Percentiles rank a stretch among this genome's conserved stretches.
phyloP scores from a whole-genome alignment of 2,113 vertebrate genomes.

The Chiloscyllium plagiosum region DNA sequence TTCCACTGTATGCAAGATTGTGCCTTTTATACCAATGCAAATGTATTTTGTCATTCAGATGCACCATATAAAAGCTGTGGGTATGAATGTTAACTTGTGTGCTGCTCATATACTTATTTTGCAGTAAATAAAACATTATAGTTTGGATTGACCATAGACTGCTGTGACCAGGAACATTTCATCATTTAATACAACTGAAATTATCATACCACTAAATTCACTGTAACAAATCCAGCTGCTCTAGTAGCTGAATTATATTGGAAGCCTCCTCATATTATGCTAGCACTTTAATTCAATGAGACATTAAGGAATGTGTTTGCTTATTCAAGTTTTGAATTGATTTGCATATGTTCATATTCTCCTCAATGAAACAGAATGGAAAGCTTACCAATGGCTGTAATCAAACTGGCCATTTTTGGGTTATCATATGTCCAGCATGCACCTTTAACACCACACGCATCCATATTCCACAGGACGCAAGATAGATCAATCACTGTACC shows the following conservation, averaged over 20 bases:
- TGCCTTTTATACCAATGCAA: too few species aligned
- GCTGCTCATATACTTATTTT: too few species aligned
- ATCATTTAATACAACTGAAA: background rate
- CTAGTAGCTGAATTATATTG: background rate
- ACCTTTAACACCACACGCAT: constrained; percentile 58
- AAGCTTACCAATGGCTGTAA: constrained; percentile 64
- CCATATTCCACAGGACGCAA: constrained; percentile 61
- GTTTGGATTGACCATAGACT: too few species aligned
- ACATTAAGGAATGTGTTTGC: background rate
- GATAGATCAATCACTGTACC: constrained; percentile 61
- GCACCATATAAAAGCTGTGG: too few species aligned
- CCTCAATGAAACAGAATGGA: background rate
- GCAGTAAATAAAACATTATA: too few species aligned
- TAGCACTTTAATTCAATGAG: background rate
- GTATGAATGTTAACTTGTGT: too few species aligned
- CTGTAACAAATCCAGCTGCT: background rate
- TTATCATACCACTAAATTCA: background rate
- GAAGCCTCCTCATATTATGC: background rate
- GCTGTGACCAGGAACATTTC: background rate
- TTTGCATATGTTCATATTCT: background rate
- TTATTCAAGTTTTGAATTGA: constrained; percentile 12
- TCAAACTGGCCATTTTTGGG: constrained; percentile 54
- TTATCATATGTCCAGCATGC: constrained; percentile 67
- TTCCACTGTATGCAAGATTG: too few species aligned
- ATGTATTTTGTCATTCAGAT: too few species aligned